Percentiles rank a stretch among this genome's conserved stretches.
These are phyloP conservation scores for Bombus difficillimus DNA, from an alignment of 1,140 invertebrate species.

Conservation along the genomic window DNA sequence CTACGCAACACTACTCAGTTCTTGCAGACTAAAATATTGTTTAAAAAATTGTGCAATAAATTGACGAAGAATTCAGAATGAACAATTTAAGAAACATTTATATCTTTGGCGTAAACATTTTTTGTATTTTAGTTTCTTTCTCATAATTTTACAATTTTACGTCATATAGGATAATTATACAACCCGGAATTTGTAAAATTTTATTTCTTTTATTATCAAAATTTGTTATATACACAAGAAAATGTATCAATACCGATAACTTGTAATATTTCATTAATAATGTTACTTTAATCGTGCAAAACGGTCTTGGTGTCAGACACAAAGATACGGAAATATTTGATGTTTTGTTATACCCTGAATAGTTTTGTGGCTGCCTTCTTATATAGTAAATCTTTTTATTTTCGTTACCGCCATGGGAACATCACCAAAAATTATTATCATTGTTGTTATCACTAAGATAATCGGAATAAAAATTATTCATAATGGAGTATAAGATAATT, in stretches of 20 bases:
- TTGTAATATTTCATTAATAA: background rate
- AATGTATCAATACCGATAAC: no score
- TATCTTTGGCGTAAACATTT: no score
- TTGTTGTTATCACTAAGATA: background rate
- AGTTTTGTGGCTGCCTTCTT: background rate
- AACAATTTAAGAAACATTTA: no score
- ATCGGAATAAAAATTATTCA: background rate
- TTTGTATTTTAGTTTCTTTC: no score
- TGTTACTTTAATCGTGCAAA: no score
- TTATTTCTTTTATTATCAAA: background rate
- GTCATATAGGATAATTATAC: no score
- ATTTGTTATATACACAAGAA: background rate
- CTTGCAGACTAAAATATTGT: background rate
- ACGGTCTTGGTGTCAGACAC: no score
- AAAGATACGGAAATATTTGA: background rate
- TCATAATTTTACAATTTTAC: no score
- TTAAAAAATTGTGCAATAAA: background rate
- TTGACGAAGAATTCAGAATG: background rate
- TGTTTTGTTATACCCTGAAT: background rate
- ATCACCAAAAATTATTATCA: background rate
- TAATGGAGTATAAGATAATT: background rate
- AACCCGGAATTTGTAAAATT: background rate
- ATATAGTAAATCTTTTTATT: no score
- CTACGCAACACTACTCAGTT: constrained; percentile 15
- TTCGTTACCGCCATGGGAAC: no score